Percentiles rank a stretch among this genome's conserved stretches.
These are phyloP conservation scores for Brachyptera putata DNA, from an alignment of 2,888 invertebrate species.

Conservation along the genomic window DNA sequence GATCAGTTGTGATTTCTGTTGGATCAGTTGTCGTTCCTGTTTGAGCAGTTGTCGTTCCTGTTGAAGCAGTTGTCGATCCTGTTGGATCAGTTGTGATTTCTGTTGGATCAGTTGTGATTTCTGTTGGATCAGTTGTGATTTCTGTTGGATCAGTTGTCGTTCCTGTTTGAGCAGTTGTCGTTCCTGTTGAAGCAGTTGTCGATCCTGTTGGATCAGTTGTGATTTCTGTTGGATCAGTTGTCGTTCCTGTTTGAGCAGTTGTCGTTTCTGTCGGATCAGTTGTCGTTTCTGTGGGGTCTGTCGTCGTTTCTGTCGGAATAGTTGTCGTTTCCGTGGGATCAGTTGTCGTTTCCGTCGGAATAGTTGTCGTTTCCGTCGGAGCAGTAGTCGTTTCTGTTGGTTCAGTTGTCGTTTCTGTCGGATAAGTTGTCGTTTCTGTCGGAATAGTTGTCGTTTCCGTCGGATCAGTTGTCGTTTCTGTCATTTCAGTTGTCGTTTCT, in stretches of 20 bases:
- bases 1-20: neutral
- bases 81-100: neutral
- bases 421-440: neutral
- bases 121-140: neutral
- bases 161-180: neutral
- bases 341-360: neutral
- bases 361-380: neutral
- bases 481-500: neutral
- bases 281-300: neutral
- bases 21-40: neutral
- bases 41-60: neutral
- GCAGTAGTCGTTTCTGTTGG: neutral
- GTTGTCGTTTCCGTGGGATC: neutral
- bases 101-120: conserved; percentile 8
- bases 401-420: neutral
- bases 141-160: neutral
- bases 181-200: neutral
- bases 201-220: neutral
- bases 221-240: neutral
- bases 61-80: neutral
- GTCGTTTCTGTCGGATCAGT: neutral
- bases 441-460: neutral
- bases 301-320: neutral
- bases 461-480: neutral
- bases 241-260: neutral